Conservation (phyloP, 2,113 vertebrate species). For the Clarias magur region DNA sequence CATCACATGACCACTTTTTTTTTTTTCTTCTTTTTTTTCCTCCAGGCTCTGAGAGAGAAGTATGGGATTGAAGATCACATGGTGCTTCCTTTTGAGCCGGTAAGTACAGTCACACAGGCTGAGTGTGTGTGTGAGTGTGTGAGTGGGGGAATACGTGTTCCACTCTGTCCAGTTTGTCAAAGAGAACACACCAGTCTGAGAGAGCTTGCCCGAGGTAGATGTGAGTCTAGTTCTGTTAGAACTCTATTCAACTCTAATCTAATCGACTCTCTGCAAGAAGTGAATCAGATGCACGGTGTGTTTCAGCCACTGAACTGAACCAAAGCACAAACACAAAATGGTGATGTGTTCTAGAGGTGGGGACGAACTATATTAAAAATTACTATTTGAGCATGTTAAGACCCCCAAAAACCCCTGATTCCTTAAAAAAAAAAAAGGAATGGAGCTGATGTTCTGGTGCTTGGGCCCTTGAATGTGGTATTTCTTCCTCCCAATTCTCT, state of each 20-base stretch:
- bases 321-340: background rate
- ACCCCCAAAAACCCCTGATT: too few relatives aligned
- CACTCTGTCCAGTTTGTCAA: background rate
- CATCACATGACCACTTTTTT: background rate
- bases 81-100: slow-evolving; percentile 94
- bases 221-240: too few relatives aligned
- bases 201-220: too few relatives aligned
- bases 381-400: too few relatives aligned
- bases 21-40: background rate
- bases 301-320: background rate
- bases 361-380: background rate
- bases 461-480: too few relatives aligned
- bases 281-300: too few relatives aligned
- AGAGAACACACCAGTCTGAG: background rate
- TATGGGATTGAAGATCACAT: slow-evolving; percentile 94
- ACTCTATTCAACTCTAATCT: too few relatives aligned
- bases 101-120: slow-evolving; percentile 62
- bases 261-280: too few relatives aligned
- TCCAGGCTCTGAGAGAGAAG: slow-evolving; percentile 87
- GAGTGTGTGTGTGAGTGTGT: background rate
- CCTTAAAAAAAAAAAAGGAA: too few relatives aligned
- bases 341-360: background rate
- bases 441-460: too few relatives aligned
- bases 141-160: background rate
- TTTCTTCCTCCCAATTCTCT: too few relatives aligned